Base-by-base conservation (phyloP, 2,797 vertebrate species). In the Hoplostethus atlanticus region DNA sequence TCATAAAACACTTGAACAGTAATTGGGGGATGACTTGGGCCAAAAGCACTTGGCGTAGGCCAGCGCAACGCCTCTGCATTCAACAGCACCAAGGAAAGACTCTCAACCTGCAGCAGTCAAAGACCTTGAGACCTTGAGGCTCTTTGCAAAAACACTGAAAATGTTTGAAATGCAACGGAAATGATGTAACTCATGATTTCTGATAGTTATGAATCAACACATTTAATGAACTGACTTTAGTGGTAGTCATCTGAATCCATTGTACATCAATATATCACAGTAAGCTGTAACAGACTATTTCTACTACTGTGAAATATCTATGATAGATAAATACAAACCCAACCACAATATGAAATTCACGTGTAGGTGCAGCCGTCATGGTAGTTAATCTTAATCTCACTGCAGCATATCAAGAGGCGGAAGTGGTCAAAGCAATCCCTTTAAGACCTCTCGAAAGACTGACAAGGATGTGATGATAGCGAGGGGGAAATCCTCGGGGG, bases 1-100 rank as follows among this genome's bases (percentile, higher is more conserved):
- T 83, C 85, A 55, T 92, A 91, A 93, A 92, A 88, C 88, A 87
- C 85, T 87, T 38, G 30, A 46, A 16, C 70, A 21, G 79, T 79
- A 80, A 86, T 79, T 79, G 81, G 65, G 64, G 64, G 81, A 61
- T 64, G 84, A 84, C 76, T 68, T 9, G 52, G 47, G 68, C 69
- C 75, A 36, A 56, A 75, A 76, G 70, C 48, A 64, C n/a, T 57
- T 42, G 0, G 54, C 34, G 44, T 2, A n/a, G 44, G 28, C 52
- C 47, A 60, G 25, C 1, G 6, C 59, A 69, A 70, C 59, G 64
- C 75, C 38, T 73, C 63, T 57, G 46, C 15, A 17, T 60, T 67
- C 30, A 61, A 51, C 57, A 59, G 36, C 13, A 12, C 11, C 10
- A 0, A 30, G 40, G 40, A 10, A 42, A 52, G 53, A 55, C 4